Base-by-base conservation (phyloP, 35 echinoderm and acorn worm genomes). In the Amphiura filiformis region DNA sequence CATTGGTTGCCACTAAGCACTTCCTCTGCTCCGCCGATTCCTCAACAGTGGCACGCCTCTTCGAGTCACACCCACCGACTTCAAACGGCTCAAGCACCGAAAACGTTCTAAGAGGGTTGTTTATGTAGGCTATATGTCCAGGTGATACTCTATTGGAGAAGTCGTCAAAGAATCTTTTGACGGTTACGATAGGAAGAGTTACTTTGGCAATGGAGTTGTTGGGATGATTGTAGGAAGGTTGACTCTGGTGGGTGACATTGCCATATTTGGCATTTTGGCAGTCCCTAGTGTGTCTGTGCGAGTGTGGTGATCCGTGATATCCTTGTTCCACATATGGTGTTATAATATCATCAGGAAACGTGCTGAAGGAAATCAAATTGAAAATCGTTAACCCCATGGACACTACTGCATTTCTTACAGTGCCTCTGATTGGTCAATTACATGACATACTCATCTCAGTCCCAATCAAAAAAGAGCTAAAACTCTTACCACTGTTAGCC, bases 251-350 rank as follows among this genome's bases (percentile, higher is more conserved):
- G 64, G 96, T 99, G 37, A 94, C 90, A 38, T 99, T 99, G 32
- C 44, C 83, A 90, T 99, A 99, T 36, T 87, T 90, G 23, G 77
- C 81, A 9, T 70, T 86, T 38, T 99, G 96, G 57, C 96, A 99
- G 1, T 99, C 96, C 28, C 96, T 76, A 18, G 89, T 88, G 32
- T 87, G 75, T 34, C 96, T 89, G 49, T 93, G 93, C 13, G 87
- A 92, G 3, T 86, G 87, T 34, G 87, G 37, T 40, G 96, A 94
- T n/a, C 89, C 89, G 75, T 95, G 93, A 9, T 76, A 37, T 23
- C 89, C 93, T 84, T 36, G 65, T 3, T 70, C 2, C 38, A 38
- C 26, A 36, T 95, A 95, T 34, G 93, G 93, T 65, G 89, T 91
- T 35, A 85, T 28, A 32, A 85, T 76, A 79, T 91, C 89, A 26